Evolutionary conservation across 2,797 vertebrate genomes (phyloP), one percentile per base, ranked within the genome.

Genomic region (Synanceia verrucosa): DNA sequence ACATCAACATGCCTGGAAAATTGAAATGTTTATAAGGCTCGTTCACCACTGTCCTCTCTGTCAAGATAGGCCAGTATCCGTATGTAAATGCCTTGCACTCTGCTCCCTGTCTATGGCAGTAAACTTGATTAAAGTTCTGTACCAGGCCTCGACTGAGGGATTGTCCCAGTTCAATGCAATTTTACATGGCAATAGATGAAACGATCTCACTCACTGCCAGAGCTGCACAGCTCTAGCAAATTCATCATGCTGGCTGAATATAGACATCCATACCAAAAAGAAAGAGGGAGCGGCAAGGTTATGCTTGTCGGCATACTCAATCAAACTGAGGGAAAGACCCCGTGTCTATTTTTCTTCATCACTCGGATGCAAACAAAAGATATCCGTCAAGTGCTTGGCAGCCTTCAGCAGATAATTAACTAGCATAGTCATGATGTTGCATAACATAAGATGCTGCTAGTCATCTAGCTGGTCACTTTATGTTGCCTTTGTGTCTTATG

Each of bases 81-180:
- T 84, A 88, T 90, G 83, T 70, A 86, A 86, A 88, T 91, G 21
- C 28, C 2, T 29, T 6, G 3, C 62, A 34, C 41, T 50, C 28
- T 18, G 41, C 58, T 73, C 46, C 31, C 56, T 70, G 74, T 77
- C 24, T 39, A 33, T 57, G 39, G 70, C 79, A 72, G 65, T 88
- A 78, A 89, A 90, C 72, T 71, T 85, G 84, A 91, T 92, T 86
- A 91, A 88, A 90, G 81, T 70, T 83, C 61, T 66, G 65, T 72
- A 52, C 37, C 28, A 41, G 72, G 57, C 60, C 41, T 51, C 47
- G 39, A 21, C 61, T 64, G 47, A 51, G 47, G 47, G 47, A 64
- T 51, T 76, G 66, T 50, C 50, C 41, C 76, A n/a, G 47, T 83
- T 64, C 59, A 76, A 6, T 52, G 76, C 57, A 70, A 80, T 87